Percentiles rank a stretch among this genome's conserved stretches.
Evolutionary conservation across 2,888 invertebrate genomes (phyloP).

Genomic region (Drosophila vallismaia): DNA sequence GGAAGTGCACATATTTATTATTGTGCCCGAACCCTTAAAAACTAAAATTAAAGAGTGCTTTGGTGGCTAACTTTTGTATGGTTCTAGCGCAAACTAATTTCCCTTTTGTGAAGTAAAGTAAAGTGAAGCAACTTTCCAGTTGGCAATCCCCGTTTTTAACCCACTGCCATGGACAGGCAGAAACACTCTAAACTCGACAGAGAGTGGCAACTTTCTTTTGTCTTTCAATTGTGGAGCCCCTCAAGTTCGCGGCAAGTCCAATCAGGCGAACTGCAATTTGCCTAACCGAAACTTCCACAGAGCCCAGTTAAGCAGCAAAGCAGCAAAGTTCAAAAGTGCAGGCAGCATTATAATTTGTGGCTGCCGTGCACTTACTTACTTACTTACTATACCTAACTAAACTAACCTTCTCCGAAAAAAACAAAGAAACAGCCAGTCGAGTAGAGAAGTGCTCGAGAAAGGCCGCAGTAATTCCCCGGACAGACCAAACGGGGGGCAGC

Average conservation of each 20-base stretch:
- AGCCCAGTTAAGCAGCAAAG: slow-evolving; percentile 15
- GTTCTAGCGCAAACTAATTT: slow-evolving; percentile 25
- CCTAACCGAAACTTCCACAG: slow-evolving; percentile 55
- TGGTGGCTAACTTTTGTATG: slow-evolving; percentile 10
- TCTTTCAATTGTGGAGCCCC: slow-evolving; percentile 37
- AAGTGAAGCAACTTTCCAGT: neutral
- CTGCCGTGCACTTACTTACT: slow-evolving; percentile 69
- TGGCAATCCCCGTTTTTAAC: slow-evolving; percentile 24
- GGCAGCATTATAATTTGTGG: slow-evolving; percentile 74
- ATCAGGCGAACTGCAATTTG: slow-evolving; percentile 70
- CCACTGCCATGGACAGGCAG: slow-evolving; percentile 43
- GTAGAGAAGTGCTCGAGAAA: slow-evolving; percentile 17
- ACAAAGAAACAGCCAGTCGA: neutral
- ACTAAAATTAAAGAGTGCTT: slow-evolving; percentile 23
- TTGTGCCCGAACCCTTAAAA: neutral
- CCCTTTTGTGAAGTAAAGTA: slow-evolving; percentile 16
- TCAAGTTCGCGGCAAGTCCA: slow-evolving; percentile 44
- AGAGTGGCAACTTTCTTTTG: slow-evolving; percentile 60
- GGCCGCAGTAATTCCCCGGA: slow-evolving; percentile 64
- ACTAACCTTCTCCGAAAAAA: slow-evolving; percentile 7
- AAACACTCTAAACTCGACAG: slow-evolving; percentile 52
- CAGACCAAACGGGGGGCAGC: slow-evolving; percentile 3
- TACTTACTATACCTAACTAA: slow-evolving; percentile 39
- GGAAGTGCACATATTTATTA: slow-evolving; percentile 2
- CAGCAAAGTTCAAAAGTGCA: slow-evolving; percentile 74